Percentiles rank a stretch among this genome's conserved stretches.
These are phyloP conservation scores for Monomorium pharaonis DNA, from an alignment of 1,140 invertebrate genomes.

Conservation along the genomic window DNA sequence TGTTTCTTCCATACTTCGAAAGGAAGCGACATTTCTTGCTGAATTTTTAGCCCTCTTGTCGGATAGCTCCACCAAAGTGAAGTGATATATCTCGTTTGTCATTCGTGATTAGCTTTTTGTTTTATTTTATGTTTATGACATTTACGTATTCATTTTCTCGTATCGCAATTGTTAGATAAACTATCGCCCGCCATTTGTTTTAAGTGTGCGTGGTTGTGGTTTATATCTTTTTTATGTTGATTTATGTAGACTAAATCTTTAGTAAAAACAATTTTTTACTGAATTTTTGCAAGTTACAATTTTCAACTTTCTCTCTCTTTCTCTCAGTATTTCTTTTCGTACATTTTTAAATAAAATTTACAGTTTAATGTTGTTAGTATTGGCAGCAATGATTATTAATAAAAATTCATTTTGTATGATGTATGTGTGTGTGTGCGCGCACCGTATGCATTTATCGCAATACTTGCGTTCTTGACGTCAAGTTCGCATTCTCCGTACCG, in stretches of 20 bases:
- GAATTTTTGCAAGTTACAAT: neutral
- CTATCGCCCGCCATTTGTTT: neutral
- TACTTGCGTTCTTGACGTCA: neutral
- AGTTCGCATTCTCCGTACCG: neutral
- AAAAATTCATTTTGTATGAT: neutral
- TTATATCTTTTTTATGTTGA: neutral
- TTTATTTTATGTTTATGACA: neutral
- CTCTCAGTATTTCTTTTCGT: neutral
- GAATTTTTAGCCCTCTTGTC: constrained; percentile 9
- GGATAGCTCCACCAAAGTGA: neutral
- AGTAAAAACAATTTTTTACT: neutral
- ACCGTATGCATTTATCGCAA: too few species aligned
- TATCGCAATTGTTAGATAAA: neutral
- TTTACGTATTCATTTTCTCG: neutral
- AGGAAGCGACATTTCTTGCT: constrained; percentile 25
- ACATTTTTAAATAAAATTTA: neutral
- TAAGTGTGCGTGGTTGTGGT: neutral
- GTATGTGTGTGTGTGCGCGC: neutral
- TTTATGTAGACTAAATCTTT: neutral
- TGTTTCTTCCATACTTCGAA: constrained; percentile 50
- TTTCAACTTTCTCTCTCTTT: neutral
- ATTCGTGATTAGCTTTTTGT: constrained; percentile 15
- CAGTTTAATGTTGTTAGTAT: neutral
- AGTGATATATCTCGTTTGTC: constrained; percentile 22
- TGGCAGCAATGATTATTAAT: neutral